Evolutionary conservation across 2,888 invertebrate genomes (phyloP).

Genomic region (Drosophila prostipennis): DNA sequence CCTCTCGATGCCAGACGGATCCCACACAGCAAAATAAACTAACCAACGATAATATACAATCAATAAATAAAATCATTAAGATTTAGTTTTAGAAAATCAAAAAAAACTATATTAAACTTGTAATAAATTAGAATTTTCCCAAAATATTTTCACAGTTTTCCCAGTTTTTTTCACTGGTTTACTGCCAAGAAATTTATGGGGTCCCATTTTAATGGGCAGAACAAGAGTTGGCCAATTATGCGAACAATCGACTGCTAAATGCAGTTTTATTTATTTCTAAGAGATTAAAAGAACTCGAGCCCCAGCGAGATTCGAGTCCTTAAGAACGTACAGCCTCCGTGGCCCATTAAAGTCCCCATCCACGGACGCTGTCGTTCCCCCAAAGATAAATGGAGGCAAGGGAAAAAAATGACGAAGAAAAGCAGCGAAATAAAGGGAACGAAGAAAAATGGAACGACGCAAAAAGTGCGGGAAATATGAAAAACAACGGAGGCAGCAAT

Average conservation of each 20-base stretch:
- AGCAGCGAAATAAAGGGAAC: slow-evolving; percentile 17
- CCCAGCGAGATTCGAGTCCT: neutral
- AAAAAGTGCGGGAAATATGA: slow-evolving; percentile 31
- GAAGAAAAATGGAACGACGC: slow-evolving; percentile 29
- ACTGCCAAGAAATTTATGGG: slow-evolving; percentile 3
- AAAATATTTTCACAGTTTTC: neutral
- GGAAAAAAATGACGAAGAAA: slow-evolving; percentile 34
- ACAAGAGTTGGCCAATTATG: slow-evolving; percentile 42
- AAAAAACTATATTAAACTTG: too few relatives aligned
- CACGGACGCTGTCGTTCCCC: slow-evolving; percentile 11
- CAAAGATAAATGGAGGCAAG: slow-evolving; percentile 49
- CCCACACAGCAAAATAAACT: neutral
- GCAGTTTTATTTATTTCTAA: slow-evolving; percentile 45
- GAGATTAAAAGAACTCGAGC: slow-evolving; percentile 36
- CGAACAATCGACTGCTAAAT: slow-evolving; percentile 60
- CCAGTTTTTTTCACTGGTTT: neutral
- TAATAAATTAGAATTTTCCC: too few relatives aligned
- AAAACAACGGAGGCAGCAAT: slow-evolving; percentile 58
- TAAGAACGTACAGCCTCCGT: slow-evolving; percentile 17
- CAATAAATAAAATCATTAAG: too few relatives aligned
- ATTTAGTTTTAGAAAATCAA: too few relatives aligned
- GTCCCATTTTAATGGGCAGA: slow-evolving; percentile 44
- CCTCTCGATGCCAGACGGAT: neutral
- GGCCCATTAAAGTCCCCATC: slow-evolving; percentile 10
- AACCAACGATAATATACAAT: too few relatives aligned